A percentile compares a stretch with the other conserved stretches of the same genome.
Evolutionary conservation across 2,113 vertebrate genomes (phyloP).

Genomic region (Isurus oxyrinchus): DNA sequence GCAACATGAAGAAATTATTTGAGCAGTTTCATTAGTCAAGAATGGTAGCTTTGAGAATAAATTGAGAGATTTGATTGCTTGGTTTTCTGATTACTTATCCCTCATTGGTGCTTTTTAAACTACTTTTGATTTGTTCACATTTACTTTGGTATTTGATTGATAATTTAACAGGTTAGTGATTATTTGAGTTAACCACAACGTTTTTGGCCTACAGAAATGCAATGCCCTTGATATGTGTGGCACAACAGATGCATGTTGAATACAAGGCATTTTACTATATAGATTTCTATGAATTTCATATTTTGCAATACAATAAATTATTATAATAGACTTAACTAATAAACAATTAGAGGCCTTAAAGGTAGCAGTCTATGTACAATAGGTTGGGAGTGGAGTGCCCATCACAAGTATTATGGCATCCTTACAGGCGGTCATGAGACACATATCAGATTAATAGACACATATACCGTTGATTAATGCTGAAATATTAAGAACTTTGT

Average conservation of each 20-base stretch:
- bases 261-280: background rate
- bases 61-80: constrained; percentile 2
- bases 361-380: background rate
- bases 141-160: background rate
- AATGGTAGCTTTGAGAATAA: background rate
- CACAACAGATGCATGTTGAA: background rate
- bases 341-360: background rate
- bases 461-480: background rate
- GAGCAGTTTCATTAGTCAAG: background rate
- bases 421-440: background rate
- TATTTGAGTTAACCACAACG: background rate
- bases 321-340: background rate
- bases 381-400: background rate
- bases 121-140: background rate
- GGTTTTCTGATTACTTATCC: background rate
- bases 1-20: background rate
- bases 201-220: background rate
- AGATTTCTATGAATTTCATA: background rate
- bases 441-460: background rate
- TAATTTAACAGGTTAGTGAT: background rate
- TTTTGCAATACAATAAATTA: background rate
- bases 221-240: background rate
- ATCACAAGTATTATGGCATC: background rate
- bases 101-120: background rate
- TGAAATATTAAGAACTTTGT: background rate